These are phyloP conservation scores for Pocillopora meandrina DNA, from an alignment of 92 coral and sea anemone species.

Conservation along the genomic window DNA sequence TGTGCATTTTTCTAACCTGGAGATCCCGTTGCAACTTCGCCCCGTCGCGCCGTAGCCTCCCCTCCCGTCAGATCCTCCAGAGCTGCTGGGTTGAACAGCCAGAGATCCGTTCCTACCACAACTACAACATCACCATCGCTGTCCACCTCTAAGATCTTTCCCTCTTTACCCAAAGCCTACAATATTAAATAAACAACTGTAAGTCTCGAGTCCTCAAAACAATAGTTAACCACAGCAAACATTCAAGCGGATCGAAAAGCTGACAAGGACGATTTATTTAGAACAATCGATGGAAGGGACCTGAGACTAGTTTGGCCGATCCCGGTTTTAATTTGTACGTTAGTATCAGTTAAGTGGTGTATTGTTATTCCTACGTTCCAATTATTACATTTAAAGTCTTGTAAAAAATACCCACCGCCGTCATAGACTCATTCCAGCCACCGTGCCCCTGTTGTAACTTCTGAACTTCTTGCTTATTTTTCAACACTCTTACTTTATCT, in stretches of 20 bases:
- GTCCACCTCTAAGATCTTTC: conserved; percentile 64
- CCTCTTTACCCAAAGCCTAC: conserved; percentile 71
- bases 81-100: conserved; percentile 76
- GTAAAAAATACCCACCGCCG: conserved; percentile 26
- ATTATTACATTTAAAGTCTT: neutral
- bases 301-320: too few relatives aligned
- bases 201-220: too few relatives aligned
- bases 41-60: conserved; percentile 35
- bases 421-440: conserved; percentile 82
- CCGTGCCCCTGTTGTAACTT: conserved; percentile 82
- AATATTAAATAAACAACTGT: too few relatives aligned
- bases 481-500: conserved; percentile 66
- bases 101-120: conserved; percentile 49
- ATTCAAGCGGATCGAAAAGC: too few relatives aligned
- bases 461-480: conserved; percentile 55
- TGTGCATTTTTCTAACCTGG: conserved; percentile 4
- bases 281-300: too few relatives aligned
- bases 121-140: conserved; percentile 74
- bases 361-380: too few relatives aligned
- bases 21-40: conserved; percentile 3
- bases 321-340: too few relatives aligned
- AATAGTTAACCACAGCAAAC: too few relatives aligned
- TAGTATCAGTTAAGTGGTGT: too few relatives aligned
- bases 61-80: conserved; percentile 59
- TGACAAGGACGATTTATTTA: too few relatives aligned